Percentiles rank a stretch among this genome's conserved stretches.
phyloP scores from a whole-genome alignment of 1,140 invertebrate genomes.

The Mercenaria mercenaria region DNA sequence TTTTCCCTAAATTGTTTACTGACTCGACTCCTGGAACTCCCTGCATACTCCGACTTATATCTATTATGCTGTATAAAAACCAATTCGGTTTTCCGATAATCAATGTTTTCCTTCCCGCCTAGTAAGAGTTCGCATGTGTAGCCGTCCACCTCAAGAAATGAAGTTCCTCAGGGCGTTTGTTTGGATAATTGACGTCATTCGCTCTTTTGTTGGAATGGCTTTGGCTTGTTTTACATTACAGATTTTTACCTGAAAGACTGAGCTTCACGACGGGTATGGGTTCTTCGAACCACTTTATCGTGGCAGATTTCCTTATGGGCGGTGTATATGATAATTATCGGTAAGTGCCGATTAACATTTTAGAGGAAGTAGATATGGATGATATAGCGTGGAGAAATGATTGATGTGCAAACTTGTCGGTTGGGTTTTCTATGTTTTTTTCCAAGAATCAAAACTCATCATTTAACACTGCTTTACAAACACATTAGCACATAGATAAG shows the following conservation, averaged over 20 bases:
- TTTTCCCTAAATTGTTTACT: background rate
- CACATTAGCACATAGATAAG: no score
- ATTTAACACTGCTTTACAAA: no score
- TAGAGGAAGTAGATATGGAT: conserved; percentile 36
- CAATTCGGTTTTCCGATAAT: conserved; percentile 5
- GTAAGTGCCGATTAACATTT: background rate
- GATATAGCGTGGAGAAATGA: background rate
- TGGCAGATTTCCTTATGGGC: conserved; percentile 42
- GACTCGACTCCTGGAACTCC: background rate
- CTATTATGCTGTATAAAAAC: conserved; percentile 25
- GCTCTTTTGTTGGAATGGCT: conserved; percentile 71
- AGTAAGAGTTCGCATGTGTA: conserved; percentile 76
- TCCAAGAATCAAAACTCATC: no score
- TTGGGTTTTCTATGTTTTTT: background rate
- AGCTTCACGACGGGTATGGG: conserved; percentile 64
- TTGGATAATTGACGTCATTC: conserved; percentile 72
- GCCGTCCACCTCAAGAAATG: conserved; percentile 69
- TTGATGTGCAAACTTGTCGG: conserved; percentile 1
- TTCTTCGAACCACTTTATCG: conserved; percentile 30
- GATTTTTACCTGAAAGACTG: conserved; percentile 50
- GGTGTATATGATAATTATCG: conserved; percentile 32
- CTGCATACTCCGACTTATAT: background rate
- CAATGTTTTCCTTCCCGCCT: conserved; percentile 68
- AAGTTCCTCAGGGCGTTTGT: conserved; percentile 70
- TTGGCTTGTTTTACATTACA: conserved; percentile 65